A percentile compares a stretch with the other conserved stretches of the same genome.
Evolutionary conservation across 2,797 vertebrate genomes (phyloP).

Genomic region (Amblyraja radiata): DNA sequence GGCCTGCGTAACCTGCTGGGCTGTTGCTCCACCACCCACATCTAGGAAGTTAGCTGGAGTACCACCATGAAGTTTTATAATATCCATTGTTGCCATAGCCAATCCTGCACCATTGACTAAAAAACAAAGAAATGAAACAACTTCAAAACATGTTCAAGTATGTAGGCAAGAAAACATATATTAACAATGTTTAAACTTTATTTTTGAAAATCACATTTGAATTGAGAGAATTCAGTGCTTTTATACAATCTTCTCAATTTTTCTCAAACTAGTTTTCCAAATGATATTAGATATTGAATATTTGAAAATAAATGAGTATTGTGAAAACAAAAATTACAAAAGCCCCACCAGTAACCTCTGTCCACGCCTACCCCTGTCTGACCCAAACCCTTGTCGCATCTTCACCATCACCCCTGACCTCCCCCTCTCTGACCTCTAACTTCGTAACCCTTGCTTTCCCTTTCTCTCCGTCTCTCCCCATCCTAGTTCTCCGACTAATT

Average conservation of each 20-base stretch:
- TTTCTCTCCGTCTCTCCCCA: no score
- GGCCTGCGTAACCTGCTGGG: conserved; percentile 92
- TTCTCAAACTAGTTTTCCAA: background rate
- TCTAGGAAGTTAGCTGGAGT: conserved; percentile 97
- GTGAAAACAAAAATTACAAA: background rate
- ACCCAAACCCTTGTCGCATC: no score
- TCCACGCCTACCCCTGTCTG: no score
- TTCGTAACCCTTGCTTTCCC: no score
- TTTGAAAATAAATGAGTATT: background rate
- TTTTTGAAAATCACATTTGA: background rate
- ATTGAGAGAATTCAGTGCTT: background rate
- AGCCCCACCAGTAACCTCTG: no score
- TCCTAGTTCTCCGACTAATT: no score
- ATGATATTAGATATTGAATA: background rate
- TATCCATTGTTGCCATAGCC: conserved; percentile 99
- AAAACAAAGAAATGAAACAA: background rate
- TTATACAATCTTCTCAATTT: background rate
- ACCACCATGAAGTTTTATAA: conserved; percentile 95
- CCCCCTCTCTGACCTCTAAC: no score
- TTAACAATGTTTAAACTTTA: no score
- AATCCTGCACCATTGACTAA: conserved; percentile 91
- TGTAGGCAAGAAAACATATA: background rate
- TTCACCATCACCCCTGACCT: no score
- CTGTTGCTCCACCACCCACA: conserved; percentile 92
- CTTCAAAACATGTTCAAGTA: background rate